A percentile compares a stretch with the other conserved stretches of the same genome.
These are phyloP conservation scores for Cephalophus harveyi DNA, from an alignment of 2,113 vertebrate species.

Conservation along the genomic window DNA sequence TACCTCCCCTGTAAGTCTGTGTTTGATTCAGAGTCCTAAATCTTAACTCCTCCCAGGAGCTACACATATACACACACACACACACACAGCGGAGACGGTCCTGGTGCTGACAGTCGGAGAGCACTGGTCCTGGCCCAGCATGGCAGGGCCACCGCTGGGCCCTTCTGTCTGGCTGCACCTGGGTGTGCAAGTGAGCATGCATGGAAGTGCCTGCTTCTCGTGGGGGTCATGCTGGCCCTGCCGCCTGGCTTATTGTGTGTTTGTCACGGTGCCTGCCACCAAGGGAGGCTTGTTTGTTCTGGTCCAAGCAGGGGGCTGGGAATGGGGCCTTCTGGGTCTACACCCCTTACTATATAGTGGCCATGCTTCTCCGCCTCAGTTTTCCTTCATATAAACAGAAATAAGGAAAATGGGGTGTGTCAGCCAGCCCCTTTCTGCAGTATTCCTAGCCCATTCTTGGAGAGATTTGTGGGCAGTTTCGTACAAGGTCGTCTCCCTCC, in stretches of 20 bases:
- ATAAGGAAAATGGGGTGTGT: neutral
- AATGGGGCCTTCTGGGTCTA: neutral
- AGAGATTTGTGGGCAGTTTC: neutral
- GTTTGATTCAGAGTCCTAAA: constrained; percentile 40
- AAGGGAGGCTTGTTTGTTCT: constrained; percentile 47
- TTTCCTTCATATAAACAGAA: neutral
- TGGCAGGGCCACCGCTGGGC: constrained; percentile 52
- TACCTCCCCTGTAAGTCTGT: constrained; percentile 13
- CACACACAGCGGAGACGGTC: constrained; percentile 24
- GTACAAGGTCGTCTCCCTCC: neutral
- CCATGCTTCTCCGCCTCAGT: constrained; percentile 9
- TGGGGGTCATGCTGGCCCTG: neutral
- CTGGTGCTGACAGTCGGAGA: constrained; percentile 69
- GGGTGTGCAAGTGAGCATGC: constrained; percentile 17
- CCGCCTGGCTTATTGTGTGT: constrained; percentile 48
- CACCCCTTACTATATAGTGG: neutral
- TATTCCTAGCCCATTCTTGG: neutral
- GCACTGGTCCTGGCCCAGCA: constrained; percentile 60
- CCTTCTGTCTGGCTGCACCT: constrained; percentile 63
- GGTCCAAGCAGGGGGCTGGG: constrained; percentile 10
- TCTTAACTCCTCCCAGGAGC: constrained; percentile 19
- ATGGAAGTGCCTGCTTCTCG: neutral
- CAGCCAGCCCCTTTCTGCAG: neutral
- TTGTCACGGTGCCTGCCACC: constrained; percentile 35
- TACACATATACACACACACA: neutral